Base-by-base conservation (phyloP, 2,797 vertebrate genomes). In the Anisognathus igniventris region DNA sequence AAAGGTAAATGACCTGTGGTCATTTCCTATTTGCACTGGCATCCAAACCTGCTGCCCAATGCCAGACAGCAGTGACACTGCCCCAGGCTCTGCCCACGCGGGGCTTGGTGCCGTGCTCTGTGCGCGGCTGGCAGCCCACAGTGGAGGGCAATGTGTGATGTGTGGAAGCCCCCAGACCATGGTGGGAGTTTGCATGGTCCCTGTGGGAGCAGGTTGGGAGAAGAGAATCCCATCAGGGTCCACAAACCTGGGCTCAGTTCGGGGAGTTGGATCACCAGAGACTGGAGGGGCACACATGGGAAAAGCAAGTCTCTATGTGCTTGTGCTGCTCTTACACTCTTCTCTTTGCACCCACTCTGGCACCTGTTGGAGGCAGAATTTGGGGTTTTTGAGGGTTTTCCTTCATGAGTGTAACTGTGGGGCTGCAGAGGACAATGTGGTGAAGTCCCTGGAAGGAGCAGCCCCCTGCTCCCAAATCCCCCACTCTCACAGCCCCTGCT, bases 381-480 rank as follows among this genome's bases (percentile, higher is more conserved):
- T 37, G 47, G 50, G 50, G 27, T 6, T 12, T 6, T 12, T 4
- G 18, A 58, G 28, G 37, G 35, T 22, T 74, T 42, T 35, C 24
- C 56, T 68, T 57, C 20, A 17, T 0, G 0, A 4, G 0, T 45
- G 40, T 21, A 58, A 33, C 39, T 0, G 0, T 5, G 47, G 44
- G 70, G 48, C 27, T 58, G 57, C 25, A 35, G 48, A 42, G 21
- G 40, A 33, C 3, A 3, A 24, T 2, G 51, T 6, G n/a, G 19
- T 30, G 25, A 47, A 67, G 48, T 4, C 18, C 10, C 8, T 2
- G 9, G 51, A 31, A 42, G 20, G 50, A 27, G 28, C 30, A 57
- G 47, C 4, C 23, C 23, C 39, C n/a, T 0, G 2, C 16, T n/a
- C 64, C 44, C 14, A 33, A 7, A 33, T 10, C 27, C 21, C 21